These are phyloP conservation scores for Hydra vulgaris DNA, from an alignment of 30 jellyfish, hydroid and myxozoan species.

Conservation along the genomic window DNA sequence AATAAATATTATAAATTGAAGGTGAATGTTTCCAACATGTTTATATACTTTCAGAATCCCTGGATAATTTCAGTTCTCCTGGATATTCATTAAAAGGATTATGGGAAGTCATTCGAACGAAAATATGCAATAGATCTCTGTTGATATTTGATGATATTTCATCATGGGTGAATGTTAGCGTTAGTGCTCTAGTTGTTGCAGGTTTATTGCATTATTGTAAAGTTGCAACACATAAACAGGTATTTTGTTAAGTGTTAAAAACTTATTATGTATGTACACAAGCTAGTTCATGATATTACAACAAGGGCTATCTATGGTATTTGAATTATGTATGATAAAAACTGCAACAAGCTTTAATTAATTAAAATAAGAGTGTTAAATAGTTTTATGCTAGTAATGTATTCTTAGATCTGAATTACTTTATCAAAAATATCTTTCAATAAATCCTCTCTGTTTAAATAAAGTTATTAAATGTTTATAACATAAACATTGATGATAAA, in stretches of 20 bases:
- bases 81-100: not conserved
- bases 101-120: not conserved
- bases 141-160: not conserved
- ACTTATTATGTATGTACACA: no score
- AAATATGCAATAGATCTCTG: not conserved
- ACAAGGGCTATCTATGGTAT: no score
- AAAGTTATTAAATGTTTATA: no score
- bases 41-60: not conserved
- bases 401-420: no score
- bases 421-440: no score
- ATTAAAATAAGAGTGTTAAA: no score
- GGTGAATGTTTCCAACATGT: not conserved
- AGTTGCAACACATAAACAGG: not conserved
- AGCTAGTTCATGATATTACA: no score
- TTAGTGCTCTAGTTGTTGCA: not conserved
- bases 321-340: no score
- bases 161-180: not conserved
- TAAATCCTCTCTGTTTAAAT: no score
- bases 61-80: not conserved
- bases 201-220: not conserved
- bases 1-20: not conserved
- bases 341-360: no score
- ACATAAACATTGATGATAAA: no score
- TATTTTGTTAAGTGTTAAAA: not conserved
- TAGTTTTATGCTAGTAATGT: no score